Evolutionary conservation across 2,797 vertebrate species (phyloP).

Genomic region (Agapornis canus): DNA sequence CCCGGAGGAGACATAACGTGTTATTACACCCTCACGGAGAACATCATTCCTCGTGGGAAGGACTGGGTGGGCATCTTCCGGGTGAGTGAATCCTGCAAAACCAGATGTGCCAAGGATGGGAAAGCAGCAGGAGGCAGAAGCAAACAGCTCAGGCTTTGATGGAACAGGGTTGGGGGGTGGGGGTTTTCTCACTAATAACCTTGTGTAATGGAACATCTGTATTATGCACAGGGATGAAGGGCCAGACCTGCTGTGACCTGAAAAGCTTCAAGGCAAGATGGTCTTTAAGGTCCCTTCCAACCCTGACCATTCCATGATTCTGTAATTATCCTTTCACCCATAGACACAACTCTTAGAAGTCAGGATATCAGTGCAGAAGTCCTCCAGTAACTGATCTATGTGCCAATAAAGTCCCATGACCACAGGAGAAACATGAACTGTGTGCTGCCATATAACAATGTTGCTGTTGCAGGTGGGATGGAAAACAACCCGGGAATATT

Average conservation of each 20-base stretch:
- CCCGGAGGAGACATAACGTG: slow-evolving; percentile 79
- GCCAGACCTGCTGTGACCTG: background rate
- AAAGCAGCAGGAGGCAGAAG: slow-evolving; percentile 30
- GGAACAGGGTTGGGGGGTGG: background rate
- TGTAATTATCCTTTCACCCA: background rate
- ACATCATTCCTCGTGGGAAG: slow-evolving; percentile 73
- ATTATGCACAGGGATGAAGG: background rate
- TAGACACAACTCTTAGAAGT: background rate
- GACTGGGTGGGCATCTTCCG: slow-evolving; percentile 96
- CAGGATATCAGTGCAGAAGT: background rate
- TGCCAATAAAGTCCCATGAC: background rate
- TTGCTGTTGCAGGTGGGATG: slow-evolving; percentile 86
- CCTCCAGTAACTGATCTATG: background rate
- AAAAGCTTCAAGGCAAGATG: background rate
- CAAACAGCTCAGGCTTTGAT: slow-evolving; percentile 69
- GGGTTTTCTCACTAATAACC: background rate
- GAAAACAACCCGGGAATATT: slow-evolving; percentile 87
- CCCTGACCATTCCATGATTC: background rate
- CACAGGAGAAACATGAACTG: background rate
- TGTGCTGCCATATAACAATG: background rate
- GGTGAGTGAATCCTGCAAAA: slow-evolving; percentile 67
- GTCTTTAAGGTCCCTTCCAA: background rate
- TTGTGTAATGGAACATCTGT: background rate
- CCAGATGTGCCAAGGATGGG: background rate
- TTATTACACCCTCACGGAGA: slow-evolving; percentile 75